Conservation (phyloP, 2,888 invertebrate species). For the Cryptocephalus moraei region DNA sequence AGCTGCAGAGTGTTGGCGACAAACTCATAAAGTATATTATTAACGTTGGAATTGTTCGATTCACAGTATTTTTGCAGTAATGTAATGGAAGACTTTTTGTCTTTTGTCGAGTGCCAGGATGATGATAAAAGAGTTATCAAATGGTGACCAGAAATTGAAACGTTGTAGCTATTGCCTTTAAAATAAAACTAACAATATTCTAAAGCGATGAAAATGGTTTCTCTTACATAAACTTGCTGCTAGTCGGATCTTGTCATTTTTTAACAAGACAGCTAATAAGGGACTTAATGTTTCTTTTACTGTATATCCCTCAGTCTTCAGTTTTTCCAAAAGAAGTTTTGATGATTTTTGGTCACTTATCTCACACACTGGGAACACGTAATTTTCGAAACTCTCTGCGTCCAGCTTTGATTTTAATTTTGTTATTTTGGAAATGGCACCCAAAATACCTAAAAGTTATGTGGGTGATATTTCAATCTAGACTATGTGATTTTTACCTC, state of each 20-base stretch:
- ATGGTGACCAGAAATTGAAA: slow-evolving; percentile 42
- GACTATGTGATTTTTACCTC: slow-evolving; percentile 28
- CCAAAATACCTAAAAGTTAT: slow-evolving; percentile 41
- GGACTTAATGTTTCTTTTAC: slow-evolving; percentile 38
- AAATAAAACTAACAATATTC: neutral
- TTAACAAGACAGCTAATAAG: slow-evolving; percentile 40
- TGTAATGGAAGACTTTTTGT: slow-evolving; percentile 39
- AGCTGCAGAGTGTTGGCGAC: slow-evolving; percentile 41
- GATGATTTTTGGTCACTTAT: slow-evolving; percentile 16
- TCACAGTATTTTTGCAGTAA: slow-evolving; percentile 41
- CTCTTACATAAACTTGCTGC: slow-evolving; percentile 43
- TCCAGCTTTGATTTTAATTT: slow-evolving; percentile 45
- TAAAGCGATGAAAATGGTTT: too few species aligned
- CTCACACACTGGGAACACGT: slow-evolving; percentile 46
- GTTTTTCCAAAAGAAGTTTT: slow-evolving; percentile 42
- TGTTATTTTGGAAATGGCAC: slow-evolving; percentile 44
- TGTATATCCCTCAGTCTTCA: slow-evolving; percentile 38
- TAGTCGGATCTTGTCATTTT: slow-evolving; percentile 19
- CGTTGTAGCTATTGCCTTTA: slow-evolving; percentile 24
- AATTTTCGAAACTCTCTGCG: slow-evolving; percentile 45
- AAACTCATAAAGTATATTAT: slow-evolving; percentile 49
- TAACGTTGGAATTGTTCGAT: slow-evolving; percentile 34
- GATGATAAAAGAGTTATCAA: slow-evolving; percentile 41
- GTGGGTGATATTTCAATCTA: too few species aligned
- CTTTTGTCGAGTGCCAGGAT: slow-evolving; percentile 41